A percentile compares a stretch with the other conserved stretches of the same genome.
These are phyloP conservation scores for Hafferia zeledoni DNA, from an alignment of 2,797 vertebrate genomes.

Conservation along the genomic window DNA sequence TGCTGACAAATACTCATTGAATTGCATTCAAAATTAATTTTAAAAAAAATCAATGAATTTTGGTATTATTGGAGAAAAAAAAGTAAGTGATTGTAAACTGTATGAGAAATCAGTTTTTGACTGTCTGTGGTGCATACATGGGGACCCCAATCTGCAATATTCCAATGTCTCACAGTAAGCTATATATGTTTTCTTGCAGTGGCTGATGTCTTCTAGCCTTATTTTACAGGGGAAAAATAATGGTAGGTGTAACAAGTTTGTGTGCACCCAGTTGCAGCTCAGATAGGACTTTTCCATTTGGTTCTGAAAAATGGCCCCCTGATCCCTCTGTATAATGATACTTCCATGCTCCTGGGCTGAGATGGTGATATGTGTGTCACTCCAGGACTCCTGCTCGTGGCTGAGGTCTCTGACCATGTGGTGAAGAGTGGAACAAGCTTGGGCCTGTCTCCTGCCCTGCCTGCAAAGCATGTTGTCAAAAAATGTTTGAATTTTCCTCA, in stretches of 20 bases:
- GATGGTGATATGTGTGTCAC: rapidly evolving
- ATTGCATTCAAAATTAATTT: not conserved
- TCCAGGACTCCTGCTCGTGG: not conserved
- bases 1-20: not conserved
- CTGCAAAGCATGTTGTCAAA: rapidly evolving
- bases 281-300: not conserved
- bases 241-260: not conserved
- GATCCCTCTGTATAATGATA: not conserved
- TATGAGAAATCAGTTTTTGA: not conserved
- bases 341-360: not conserved
- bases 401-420: not conserved
- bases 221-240: not conserved
- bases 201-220: not conserved
- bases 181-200: not conserved
- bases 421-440: rapidly evolving
- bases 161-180: not conserved
- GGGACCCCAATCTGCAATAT: not conserved
- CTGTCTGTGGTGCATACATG: not conserved
- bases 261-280: not conserved
- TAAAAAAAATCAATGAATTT: not conserved
- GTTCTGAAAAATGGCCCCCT: not conserved
- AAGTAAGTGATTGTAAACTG: not conserved
- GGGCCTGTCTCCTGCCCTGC: not conserved
- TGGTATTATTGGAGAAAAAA: not conserved
- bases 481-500: not conserved